Evolutionary conservation across 2,888 invertebrate genomes (phyloP).

Genomic region (Drosophila quinaria): DNA sequence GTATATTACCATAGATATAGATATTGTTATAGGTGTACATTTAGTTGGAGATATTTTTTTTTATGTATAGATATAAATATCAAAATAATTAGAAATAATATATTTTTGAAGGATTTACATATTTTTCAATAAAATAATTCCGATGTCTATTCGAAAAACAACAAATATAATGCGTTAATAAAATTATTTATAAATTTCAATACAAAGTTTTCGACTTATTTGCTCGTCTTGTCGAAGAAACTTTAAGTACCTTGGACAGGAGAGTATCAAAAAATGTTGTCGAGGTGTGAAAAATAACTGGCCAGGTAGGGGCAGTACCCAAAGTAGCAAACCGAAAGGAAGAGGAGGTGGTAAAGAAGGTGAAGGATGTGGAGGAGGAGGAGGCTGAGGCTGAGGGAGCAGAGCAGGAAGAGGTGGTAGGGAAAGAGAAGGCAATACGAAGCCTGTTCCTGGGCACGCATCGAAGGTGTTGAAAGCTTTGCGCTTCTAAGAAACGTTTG

Average conservation of each 20-base stretch:
- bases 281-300: constrained; percentile 85
- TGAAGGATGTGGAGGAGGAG: not conserved
- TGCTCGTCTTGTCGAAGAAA: too few species aligned
- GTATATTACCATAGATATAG: too few species aligned
- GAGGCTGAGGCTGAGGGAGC: not conserved
- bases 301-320: constrained; percentile 37
- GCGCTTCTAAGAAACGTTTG: constrained; percentile 84
- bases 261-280: constrained; percentile 68
- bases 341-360: not conserved
- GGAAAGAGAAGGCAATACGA: constrained; percentile 21
- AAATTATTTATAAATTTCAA: too few species aligned
- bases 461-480: constrained; percentile 82
- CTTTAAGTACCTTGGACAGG: not conserved
- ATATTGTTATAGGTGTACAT: too few species aligned
- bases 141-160: too few species aligned
- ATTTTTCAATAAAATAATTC: too few species aligned
- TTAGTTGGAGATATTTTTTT: too few species aligned
- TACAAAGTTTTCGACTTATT: too few species aligned
- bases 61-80: too few species aligned
- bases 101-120: too few species aligned
- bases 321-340: constrained; percentile 16
- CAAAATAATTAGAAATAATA: too few species aligned
- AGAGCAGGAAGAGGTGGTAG: not conserved
- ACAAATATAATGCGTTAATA: too few species aligned
- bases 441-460: constrained; percentile 71